These are phyloP conservation scores for Aphelocoma coerulescens DNA, from an alignment of 2,113 vertebrate genomes.

Conservation along the genomic window DNA sequence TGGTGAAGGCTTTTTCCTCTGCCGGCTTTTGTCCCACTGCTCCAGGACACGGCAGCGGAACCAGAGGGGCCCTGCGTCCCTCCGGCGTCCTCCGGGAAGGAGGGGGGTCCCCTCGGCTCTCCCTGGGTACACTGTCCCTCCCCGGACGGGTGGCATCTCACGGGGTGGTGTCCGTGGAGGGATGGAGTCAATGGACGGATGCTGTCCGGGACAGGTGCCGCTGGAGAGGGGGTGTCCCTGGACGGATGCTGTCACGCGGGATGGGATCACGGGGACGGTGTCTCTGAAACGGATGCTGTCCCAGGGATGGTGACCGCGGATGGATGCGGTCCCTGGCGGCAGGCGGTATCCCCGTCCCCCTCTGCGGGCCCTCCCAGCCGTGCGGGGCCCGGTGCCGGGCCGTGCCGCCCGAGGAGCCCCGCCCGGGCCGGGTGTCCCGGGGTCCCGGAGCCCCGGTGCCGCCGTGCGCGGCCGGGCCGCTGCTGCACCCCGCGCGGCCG, in stretches of 20 bases:
- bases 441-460: background rate
- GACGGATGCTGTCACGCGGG: fast-evolving
- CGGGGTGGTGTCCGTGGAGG: fast-evolving
- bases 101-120: background rate
- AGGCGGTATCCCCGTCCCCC: background rate
- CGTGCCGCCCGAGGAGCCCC: too few relatives aligned
- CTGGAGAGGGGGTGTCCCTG: background rate
- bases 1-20: background rate
- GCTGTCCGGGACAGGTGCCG: background rate
- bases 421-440: too few relatives aligned
- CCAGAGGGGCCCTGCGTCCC: background rate
- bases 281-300: background rate
- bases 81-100: background rate
- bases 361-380: background rate
- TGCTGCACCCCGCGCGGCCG: background rate
- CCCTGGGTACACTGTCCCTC: background rate
- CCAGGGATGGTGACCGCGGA: too few relatives aligned
- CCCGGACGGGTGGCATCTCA: background rate
- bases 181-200: fast-evolving
- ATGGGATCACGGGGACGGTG: background rate
- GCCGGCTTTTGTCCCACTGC: background rate
- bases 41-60: background rate
- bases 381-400: background rate
- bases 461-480: background rate
- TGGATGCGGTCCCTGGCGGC: too few relatives aligned